Percentiles rank a stretch among this genome's conserved stretches.
phyloP scores from a whole-genome alignment of 2,113 vertebrate species.

The Cathartes aura region DNA sequence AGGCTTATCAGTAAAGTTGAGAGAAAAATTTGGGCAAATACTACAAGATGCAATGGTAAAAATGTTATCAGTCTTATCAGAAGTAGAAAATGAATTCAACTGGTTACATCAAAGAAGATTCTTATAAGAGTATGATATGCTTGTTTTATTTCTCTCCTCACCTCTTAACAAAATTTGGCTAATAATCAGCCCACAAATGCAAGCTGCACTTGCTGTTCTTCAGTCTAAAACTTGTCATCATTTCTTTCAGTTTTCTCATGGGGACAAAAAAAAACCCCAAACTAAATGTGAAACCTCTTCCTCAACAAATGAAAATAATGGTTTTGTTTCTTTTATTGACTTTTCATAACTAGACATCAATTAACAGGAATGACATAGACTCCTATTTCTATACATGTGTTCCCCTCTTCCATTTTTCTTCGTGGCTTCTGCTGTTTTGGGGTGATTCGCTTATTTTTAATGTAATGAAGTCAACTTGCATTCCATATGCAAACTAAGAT shows the following conservation, averaged over 20 bases:
- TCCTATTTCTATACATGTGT: background rate
- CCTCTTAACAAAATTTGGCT: background rate
- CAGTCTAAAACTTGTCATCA: background rate
- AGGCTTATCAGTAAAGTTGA: background rate
- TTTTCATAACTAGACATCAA: background rate
- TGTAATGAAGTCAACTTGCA: background rate
- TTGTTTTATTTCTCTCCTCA: background rate
- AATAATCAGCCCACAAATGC: background rate
- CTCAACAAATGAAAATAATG: background rate
- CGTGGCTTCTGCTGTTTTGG: background rate
- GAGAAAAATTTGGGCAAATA: background rate
- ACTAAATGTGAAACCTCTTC: background rate
- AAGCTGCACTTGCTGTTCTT: background rate
- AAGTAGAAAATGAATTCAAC: background rate
- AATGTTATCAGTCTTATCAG: background rate
- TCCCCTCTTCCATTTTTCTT: background rate
- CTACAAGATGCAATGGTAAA: background rate
- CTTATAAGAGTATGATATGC: background rate
- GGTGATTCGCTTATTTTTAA: background rate
- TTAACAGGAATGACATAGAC: background rate
- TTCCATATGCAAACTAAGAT: background rate
- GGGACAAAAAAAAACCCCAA: background rate
- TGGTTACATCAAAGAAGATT: background rate
- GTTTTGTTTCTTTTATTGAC: background rate
- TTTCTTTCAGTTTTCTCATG: background rate